Evolutionary conservation across 2,888 invertebrate species (phyloP), one percentile per base, ranked within the genome.

Genomic region (Perizoma flavofasciatum): DNA sequence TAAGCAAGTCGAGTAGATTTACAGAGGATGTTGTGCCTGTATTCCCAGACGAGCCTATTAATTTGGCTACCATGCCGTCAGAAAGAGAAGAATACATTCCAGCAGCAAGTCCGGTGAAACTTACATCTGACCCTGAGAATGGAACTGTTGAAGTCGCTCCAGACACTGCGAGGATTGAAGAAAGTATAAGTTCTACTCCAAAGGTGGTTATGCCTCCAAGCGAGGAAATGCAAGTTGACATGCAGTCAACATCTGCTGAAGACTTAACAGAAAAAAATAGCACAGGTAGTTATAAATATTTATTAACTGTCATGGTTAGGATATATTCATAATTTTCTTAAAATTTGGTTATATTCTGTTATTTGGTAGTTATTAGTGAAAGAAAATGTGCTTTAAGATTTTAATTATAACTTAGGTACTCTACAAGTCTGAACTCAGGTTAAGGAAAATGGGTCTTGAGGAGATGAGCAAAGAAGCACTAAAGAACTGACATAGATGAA

Each of bases 161-260:
- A 11, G 86, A 85, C 58, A 63, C 69, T 54, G 56, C 70, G 11
- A 82, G 76, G 69, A 55, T 65, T 39, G 80, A 81, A 64, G 88
- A 88, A 32, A 74, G 59, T 68, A 65, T 69, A 8, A 83, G 67
- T 65, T 55, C 65, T 34, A 86, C 78, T 70, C 65, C 69, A 46
- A 82, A 78, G 71, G 61, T 59, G 47, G 59, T 65, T 34, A 64
- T 71, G 35, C 67, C 78, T 45, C 64, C 78, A 5, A 79, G 64
- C 75, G 91, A 92, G 61, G 90, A 91, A 51, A 91, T 92, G 89
- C 90, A 90, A 77, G 76, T 91, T 71, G 92, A 92, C 62, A 78
- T 73, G 57, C 89, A 89, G 61, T 78, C 86, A 53, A 82, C 87
- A 34, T 80, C 86, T 65, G 84, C 80, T 59, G 92, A 92, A 76